Percentiles rank a stretch among this genome's conserved stretches.
Evolutionary conservation across 2,113 vertebrate genomes (phyloP).

Genomic region (Cisticola juncidis): DNA sequence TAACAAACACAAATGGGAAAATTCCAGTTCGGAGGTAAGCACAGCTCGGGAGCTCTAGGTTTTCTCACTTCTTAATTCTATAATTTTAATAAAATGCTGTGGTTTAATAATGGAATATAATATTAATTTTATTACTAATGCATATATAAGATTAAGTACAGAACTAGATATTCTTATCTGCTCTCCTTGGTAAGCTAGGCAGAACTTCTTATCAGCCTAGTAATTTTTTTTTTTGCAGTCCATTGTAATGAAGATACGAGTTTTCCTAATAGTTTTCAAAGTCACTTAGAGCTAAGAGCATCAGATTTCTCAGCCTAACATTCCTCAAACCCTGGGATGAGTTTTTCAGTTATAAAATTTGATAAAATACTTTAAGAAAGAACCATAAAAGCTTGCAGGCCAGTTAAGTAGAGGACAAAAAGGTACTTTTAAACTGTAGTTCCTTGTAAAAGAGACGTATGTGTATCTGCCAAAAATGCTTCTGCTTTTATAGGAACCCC

Average conservation of each 20-base stretch:
- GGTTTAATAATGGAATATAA: neutral
- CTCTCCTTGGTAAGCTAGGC: neutral
- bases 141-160: neutral
- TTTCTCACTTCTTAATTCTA: neutral
- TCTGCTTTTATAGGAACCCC: neutral
- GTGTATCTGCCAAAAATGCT: neutral
- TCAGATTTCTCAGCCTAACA: neutral
- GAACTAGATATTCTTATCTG: neutral
- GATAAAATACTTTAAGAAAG: neutral
- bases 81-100: neutral
- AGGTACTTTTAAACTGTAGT: neutral
- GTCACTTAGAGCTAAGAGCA: neutral
- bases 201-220: neutral
- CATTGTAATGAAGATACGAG: neutral
- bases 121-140: neutral
- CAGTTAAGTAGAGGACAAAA: neutral
- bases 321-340: neutral
- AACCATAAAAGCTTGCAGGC: neutral
- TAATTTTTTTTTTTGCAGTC: neutral
- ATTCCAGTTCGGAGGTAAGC: conserved; percentile 96
- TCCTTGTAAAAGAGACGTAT: neutral
- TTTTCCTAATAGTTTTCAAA: neutral
- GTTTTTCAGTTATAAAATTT: neutral
- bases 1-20: conserved; percentile 94
- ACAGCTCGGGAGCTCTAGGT: neutral